Evolutionary conservation across 2,888 invertebrate species (phyloP), one percentile per base, ranked within the genome.

Genomic region (Troilus luridus): DNA sequence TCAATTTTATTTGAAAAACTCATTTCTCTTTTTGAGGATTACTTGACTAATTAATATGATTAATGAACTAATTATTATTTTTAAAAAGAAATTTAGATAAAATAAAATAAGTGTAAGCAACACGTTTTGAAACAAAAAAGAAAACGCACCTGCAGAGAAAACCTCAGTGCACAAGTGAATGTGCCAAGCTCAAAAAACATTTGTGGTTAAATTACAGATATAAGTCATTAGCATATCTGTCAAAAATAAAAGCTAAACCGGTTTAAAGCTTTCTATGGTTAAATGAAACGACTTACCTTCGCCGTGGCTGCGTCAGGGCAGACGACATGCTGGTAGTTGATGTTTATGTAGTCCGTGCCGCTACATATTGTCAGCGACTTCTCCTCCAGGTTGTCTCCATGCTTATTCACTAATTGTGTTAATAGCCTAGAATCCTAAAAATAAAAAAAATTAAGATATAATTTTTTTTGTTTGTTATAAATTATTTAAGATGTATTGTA

Each of bases 291-390:
- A 77, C 93, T 94, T 95, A 99, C 99, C 97, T 98, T 98, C 88
- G 99, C 99, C 41, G 97, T 98, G 92, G 97, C 97, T 27, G 97
- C 96, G 95, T 98, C 98, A 21, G 98, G 97, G 94, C 98, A 99
- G 92, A 99, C 97, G 93, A 99, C 97, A 94, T 99, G 99, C 93
- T 99, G 98, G 95, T 99, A 99, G 95, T 97, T 98, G 94, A 99
- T 98, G 95, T 99, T 99, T 94, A 99, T 99, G 94, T 99, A 98
- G 95, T 99, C 99, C 24, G 98, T 98, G 19, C 99, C 99, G 94
- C 98, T 98, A 95, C 99, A 99, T 94, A 99, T 98, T 92, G 99
- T 99, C 89, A 99, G 95, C 10, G 99, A 98, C 94, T 98, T 97
- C 92, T 98, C 98, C 93, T 99, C 99, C 92, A 99, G 94, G 92